phyloP scores from a whole-genome alignment of 1,140 invertebrate species.

The Drosophila oshimai region DNA sequence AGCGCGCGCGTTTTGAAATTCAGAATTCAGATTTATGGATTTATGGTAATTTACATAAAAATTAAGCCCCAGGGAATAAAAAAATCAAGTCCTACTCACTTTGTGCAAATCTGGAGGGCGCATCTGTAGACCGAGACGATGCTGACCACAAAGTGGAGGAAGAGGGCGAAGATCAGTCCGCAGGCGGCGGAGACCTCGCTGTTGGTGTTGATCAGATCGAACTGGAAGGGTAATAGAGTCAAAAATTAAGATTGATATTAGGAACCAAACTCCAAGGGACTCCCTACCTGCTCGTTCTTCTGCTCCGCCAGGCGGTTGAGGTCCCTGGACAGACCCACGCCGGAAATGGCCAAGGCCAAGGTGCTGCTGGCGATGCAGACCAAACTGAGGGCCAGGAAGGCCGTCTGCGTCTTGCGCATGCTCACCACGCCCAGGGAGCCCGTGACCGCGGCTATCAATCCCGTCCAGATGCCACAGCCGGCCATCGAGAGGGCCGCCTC shows the following conservation, averaged over 20 bases:
- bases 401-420: constrained; percentile 76
- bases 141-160: constrained; percentile 79
- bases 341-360: constrained; percentile 76
- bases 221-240: constrained; percentile 40
- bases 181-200: constrained; percentile 75
- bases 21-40: too few relatives aligned
- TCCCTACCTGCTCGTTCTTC: constrained; percentile 39
- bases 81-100: constrained; percentile 58
- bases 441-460: constrained; percentile 72
- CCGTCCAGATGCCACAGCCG: constrained; percentile 80
- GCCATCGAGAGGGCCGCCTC: constrained; percentile 74
- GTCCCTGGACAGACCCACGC: constrained; percentile 76
- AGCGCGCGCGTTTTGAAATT: too few relatives aligned
- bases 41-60: too few relatives aligned
- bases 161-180: constrained; percentile 73
- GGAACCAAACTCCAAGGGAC: too few relatives aligned
- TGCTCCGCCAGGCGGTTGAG: constrained; percentile 75
- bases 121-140: constrained; percentile 79
- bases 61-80: not conserved
- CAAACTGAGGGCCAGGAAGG: constrained; percentile 77
- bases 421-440: constrained; percentile 79
- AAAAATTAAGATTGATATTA: constrained; percentile 12
- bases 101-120: constrained; percentile 74
- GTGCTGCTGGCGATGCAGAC: constrained; percentile 81
- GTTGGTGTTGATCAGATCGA: constrained; percentile 65